Evolutionary conservation across 2,797 vertebrate genomes (phyloP).

Genomic region (Adrianichthys oophorus): DNA sequence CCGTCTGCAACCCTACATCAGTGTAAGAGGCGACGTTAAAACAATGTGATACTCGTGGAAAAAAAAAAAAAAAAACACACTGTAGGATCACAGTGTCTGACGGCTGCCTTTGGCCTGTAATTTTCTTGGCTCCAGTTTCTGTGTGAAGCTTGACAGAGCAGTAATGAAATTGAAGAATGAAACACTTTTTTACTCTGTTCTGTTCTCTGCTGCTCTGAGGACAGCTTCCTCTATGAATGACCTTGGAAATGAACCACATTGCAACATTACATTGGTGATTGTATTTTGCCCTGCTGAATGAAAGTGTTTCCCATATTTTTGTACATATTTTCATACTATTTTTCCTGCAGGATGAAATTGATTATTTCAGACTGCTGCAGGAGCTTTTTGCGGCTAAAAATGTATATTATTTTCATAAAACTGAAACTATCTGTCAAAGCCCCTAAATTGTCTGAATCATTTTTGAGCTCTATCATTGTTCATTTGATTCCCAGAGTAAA

Average conservation of each 20-base stretch:
- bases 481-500: no score
- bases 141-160: constrained; percentile 9
- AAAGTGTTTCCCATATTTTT: constrained; percentile 27
- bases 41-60: no score
- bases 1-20: no score
- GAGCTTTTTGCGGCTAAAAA: background rate
- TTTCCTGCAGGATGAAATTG: constrained; percentile 38
- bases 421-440: constrained; percentile 23
- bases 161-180: constrained; percentile 8
- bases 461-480: constrained; percentile 26
- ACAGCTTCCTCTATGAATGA: constrained; percentile 26
- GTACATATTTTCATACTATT: constrained; percentile 40
- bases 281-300: constrained; percentile 12
- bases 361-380: constrained; percentile 35
- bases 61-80: background rate
- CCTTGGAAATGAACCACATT: constrained; percentile 30
- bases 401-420: constrained; percentile 21
- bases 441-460: constrained; percentile 27
- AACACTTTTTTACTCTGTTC: constrained; percentile 17
- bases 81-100: background rate
- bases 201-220: constrained; percentile 16
- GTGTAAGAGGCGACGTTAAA: background rate
- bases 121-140: constrained; percentile 18
- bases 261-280: constrained; percentile 12
- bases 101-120: constrained; percentile 19